Evolutionary conservation across 2,113 vertebrate species (phyloP).

Genomic region (Motacilla alba): DNA sequence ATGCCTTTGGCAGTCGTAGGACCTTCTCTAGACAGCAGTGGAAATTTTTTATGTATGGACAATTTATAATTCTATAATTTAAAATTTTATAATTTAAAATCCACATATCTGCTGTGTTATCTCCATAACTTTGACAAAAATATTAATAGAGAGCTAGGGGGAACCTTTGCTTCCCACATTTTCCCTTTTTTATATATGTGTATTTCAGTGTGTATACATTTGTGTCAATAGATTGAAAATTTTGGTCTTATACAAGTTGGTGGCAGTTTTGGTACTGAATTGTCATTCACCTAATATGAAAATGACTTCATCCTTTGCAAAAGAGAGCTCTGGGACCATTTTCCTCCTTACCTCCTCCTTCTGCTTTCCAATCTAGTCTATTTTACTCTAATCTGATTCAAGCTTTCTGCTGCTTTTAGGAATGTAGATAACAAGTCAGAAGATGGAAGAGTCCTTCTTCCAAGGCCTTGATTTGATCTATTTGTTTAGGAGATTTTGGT

Average conservation of each 20-base stretch:
- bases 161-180: neutral
- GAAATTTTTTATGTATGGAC: neutral
- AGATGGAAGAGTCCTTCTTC: neutral
- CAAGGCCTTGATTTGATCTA: neutral
- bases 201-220: neutral
- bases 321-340: neutral
- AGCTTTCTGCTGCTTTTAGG: neutral
- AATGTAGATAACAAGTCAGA: neutral
- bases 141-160: neutral
- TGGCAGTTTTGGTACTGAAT: neutral
- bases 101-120: neutral
- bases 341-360: neutral
- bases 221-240: neutral
- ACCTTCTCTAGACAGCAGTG: neutral
- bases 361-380: neutral
- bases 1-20: neutral
- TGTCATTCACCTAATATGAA: neutral
- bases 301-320: neutral
- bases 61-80: no score
- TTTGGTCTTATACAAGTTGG: neutral
- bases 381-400: neutral
- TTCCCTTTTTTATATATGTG: neutral
- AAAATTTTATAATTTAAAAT: neutral
- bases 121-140: neutral
- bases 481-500: neutral